A percentile compares a stretch with the other conserved stretches of the same genome.
These are phyloP conservation scores for Scaptomyza hsui DNA, from an alignment of 1,140 invertebrate genomes.

Conservation along the genomic window DNA sequence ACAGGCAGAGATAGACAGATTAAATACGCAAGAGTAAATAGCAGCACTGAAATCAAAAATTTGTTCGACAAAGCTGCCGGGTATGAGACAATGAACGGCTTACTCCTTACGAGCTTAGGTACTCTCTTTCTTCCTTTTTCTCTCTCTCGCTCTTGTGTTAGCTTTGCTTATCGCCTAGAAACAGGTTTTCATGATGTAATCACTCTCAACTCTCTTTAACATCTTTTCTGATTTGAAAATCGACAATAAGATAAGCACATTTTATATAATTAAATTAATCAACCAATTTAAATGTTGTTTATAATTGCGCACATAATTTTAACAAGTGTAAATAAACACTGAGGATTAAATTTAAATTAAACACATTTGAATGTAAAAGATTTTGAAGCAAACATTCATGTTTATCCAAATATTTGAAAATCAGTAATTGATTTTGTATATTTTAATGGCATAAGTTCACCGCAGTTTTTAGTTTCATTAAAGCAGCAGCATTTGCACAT, in stretches of 20 bases:
- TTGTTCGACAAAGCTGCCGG: background rate
- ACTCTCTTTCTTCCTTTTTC: no score
- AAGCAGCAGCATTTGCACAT: slow-evolving; percentile 13
- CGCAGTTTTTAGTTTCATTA: slow-evolving; percentile 15
- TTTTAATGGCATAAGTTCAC: slow-evolving; percentile 2
- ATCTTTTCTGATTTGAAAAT: background rate
- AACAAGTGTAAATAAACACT: slow-evolving; percentile 12
- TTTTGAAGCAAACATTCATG: background rate
- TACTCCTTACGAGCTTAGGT: background rate
- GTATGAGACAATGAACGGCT: slow-evolving; percentile 1
- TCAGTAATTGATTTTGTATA: background rate
- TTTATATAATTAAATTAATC: background rate
- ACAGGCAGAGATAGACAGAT: background rate
- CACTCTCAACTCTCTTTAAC: background rate
- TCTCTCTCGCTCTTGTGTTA: no score
- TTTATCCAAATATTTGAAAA: background rate
- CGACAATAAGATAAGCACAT: no score
- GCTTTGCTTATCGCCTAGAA: background rate
- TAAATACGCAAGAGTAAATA: slow-evolving; percentile 2
- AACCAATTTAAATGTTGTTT: background rate
- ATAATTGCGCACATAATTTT: background rate
- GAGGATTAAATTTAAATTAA: slow-evolving; percentile 7
- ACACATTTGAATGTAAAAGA: background rate
- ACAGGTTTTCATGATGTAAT: background rate
- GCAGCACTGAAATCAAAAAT: slow-evolving; percentile 10